These are phyloP conservation scores for Emmelina monodactyla DNA, from an alignment of 2,888 invertebrate genomes.

Conservation along the genomic window DNA sequence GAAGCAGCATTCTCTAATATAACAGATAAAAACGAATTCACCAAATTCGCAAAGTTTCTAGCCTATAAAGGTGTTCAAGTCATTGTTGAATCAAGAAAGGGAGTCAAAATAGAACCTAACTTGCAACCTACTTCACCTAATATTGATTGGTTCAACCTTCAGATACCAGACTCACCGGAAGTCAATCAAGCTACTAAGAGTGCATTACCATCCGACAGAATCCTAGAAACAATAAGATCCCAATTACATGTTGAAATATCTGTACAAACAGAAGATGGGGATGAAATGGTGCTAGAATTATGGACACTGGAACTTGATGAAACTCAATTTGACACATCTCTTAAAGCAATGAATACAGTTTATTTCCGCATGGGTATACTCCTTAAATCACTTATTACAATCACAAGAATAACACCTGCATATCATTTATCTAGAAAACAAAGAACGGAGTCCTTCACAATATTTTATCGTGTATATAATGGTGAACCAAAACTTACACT, in stretches of 20 bases:
- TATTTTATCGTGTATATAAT: constrained; percentile 88
- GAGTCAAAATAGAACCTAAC: constrained; percentile 82
- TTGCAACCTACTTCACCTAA: constrained; percentile 81
- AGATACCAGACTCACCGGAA: constrained; percentile 86
- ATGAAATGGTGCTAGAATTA: constrained; percentile 89
- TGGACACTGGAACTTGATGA: constrained; percentile 82
- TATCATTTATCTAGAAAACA: constrained; percentile 91
- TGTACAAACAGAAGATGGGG: constrained; percentile 87
- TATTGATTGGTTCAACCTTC: constrained; percentile 91
- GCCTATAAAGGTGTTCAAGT: constrained; percentile 89
- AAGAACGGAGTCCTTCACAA: constrained; percentile 87
- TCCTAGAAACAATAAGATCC: constrained; percentile 54
- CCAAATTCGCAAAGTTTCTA: constrained; percentile 89
- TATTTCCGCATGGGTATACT: constrained; percentile 94
- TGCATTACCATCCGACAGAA: constrained; percentile 64
- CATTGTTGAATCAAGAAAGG: constrained; percentile 91
- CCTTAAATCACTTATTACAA: constrained; percentile 87
- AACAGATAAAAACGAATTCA: constrained; percentile 82
- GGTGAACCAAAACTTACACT: constrained; percentile 78
- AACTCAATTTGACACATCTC: constrained; percentile 71
- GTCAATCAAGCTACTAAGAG: constrained; percentile 84
- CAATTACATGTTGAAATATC: constrained; percentile 91
- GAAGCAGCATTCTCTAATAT: constrained; percentile 53
- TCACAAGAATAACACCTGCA: constrained; percentile 91
- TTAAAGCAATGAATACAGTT: constrained; percentile 80